Percentiles rank a stretch among this genome's conserved stretches.
phyloP scores from a whole-genome alignment of 2,113 vertebrate genomes.

The Tenrec ecaudatus region DNA sequence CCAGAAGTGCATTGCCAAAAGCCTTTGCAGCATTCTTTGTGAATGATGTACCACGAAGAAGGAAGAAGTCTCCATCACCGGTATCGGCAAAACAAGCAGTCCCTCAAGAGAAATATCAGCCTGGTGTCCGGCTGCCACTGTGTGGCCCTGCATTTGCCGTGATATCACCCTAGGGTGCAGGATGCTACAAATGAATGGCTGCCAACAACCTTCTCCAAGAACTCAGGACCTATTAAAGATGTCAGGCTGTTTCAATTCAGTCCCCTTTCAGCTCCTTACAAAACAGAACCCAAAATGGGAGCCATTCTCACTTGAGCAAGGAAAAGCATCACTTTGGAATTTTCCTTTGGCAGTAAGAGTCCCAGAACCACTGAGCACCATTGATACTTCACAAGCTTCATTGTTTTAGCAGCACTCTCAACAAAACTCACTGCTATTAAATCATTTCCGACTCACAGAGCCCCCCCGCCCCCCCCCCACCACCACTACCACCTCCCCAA shows the following conservation, averaged over 20 bases:
- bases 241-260: not conserved
- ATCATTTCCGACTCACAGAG: too few species aligned
- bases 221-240: too few species aligned
- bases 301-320: not conserved
- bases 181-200: not conserved
- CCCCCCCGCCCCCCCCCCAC: too few species aligned
- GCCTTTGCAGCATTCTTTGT: not conserved
- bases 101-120: not conserved
- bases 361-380: not conserved
- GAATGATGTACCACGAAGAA: not conserved
- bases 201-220: not conserved
- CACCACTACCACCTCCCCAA: too few species aligned
- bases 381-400: not conserved
- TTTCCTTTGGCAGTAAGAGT: not conserved
- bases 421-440: too few species aligned
- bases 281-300: not conserved
- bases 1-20: not conserved
- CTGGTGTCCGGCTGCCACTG: not conserved
- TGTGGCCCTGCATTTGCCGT: not conserved
- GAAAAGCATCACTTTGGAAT: not conserved
- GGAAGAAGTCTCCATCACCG: not conserved
- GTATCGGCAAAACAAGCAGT: not conserved
- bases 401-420: not conserved
- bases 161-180: not conserved
- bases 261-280: not conserved